These are phyloP conservation scores for Cinclus cinclus DNA, from an alignment of 2,113 vertebrate species.

Conservation along the genomic window DNA sequence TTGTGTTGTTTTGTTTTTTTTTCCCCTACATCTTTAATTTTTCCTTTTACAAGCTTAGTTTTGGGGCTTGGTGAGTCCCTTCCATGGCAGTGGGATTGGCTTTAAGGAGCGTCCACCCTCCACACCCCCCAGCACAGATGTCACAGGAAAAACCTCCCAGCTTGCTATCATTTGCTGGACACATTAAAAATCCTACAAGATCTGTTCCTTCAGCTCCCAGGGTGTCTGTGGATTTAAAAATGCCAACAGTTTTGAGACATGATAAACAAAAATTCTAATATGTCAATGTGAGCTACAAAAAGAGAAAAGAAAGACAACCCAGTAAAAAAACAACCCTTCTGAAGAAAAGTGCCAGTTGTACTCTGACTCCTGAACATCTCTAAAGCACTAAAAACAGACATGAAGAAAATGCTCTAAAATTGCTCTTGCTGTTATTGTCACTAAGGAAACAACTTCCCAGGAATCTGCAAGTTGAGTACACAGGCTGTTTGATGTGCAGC, in stretches of 20 bases:
- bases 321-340: not conserved
- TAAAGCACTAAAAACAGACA: not conserved
- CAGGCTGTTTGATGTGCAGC: not conserved
- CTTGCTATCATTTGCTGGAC: not conserved
- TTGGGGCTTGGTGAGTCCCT: not conserved
- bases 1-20: not conserved
- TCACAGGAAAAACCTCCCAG: not conserved
- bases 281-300: not conserved
- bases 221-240: not conserved
- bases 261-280: not conserved
- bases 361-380: not conserved
- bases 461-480: not conserved
- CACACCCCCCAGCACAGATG: not conserved
- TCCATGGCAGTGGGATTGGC: not conserved
- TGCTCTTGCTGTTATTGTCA: conserved; percentile 26
- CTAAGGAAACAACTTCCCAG: conserved; percentile 37
- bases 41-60: not conserved
- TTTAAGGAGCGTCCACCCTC: not conserved
- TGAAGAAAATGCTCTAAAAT: conserved; percentile 8
- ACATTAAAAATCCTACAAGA: not conserved
- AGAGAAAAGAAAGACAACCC: not conserved
- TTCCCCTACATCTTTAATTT: not conserved
- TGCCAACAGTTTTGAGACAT: not conserved
- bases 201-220: not conserved
- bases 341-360: not conserved